Base-by-base conservation (phyloP, 2,113 vertebrate species). In the Sebastes fasciatus region DNA sequence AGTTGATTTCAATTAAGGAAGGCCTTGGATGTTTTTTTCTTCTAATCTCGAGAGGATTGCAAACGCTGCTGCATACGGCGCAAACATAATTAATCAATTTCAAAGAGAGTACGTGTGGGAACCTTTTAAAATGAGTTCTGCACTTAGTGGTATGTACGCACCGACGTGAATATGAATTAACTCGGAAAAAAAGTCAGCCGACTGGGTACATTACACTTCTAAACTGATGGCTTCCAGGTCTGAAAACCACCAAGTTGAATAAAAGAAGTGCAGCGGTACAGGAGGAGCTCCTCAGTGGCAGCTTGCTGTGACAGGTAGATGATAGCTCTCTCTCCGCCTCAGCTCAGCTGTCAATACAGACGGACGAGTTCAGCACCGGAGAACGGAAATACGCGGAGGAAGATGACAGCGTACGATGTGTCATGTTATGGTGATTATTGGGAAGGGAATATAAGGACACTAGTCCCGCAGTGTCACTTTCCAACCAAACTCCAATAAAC, bases 251-350 rank as follows among this genome's bases (percentile, higher is more conserved):
- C 52, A 57, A 40, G n/a, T 26, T 74, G 65, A 87, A 79, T 82
- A 64, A 78, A 72, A 77, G 51, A 83, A 23, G 11, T 60, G 79
- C 63, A 60, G 63, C 43, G 10, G 68, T 68, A 14, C 68, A 80
- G 82, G 71, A 74, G 57, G 77, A 81, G 77, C 60, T 68, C 40
- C 72, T 88, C 85, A 84, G 55, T 69, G 77, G 45, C 87, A 84
- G 79, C 69, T 64, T 51, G 73, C 77, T 83, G 71, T 84, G 91
- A 91, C 89, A 89, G 91, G 82, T 86, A 77, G 90, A 88, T 90
- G 86, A 92, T 87, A 71, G 83, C 52, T 79, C 77, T 75, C 74
- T 69, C 77, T 86, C 76, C 16, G 78, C 61, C 70, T 79, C 62
- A 58, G 70, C 80, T 88, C 45, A 57, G 49, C 78, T 92, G 92